These are phyloP conservation scores for Lithophane socia DNA, from an alignment of 2,888 invertebrate genomes.

Conservation along the genomic window DNA sequence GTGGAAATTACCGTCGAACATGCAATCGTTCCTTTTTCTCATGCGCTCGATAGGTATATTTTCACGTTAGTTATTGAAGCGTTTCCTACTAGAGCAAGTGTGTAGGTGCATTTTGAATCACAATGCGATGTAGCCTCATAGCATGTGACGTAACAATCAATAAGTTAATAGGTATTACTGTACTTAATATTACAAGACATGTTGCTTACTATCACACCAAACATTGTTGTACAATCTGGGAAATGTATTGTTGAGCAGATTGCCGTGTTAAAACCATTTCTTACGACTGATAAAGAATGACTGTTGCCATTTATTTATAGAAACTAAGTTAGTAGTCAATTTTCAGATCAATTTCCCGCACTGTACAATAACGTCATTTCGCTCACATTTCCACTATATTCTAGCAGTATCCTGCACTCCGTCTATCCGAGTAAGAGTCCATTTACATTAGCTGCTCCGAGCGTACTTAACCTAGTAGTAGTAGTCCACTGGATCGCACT, in stretches of 20 bases:
- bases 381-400: background rate
- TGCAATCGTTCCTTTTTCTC: background rate
- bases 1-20: background rate
- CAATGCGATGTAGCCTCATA: background rate
- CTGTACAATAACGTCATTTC: background rate
- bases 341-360: too few relatives aligned
- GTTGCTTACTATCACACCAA: background rate
- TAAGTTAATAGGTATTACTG: background rate
- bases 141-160: slow-evolving; percentile 1
- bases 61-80: background rate
- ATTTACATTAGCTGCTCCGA: background rate
- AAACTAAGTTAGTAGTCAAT: background rate
- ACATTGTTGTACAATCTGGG: background rate
- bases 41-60: background rate
- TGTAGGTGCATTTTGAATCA: too few relatives aligned
- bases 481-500: background rate
- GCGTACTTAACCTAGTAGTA: background rate
- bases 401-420: slow-evolving; percentile 1
- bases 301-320: too few relatives aligned
- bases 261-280: background rate
- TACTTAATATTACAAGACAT: background rate
- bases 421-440: slow-evolving; percentile 5
- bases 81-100: slow-evolving; percentile 10
- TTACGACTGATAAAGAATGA: background rate
- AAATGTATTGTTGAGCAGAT: background rate